Base-by-base conservation (phyloP, 2,888 invertebrate species). In the Oligia latruncula region DNA sequence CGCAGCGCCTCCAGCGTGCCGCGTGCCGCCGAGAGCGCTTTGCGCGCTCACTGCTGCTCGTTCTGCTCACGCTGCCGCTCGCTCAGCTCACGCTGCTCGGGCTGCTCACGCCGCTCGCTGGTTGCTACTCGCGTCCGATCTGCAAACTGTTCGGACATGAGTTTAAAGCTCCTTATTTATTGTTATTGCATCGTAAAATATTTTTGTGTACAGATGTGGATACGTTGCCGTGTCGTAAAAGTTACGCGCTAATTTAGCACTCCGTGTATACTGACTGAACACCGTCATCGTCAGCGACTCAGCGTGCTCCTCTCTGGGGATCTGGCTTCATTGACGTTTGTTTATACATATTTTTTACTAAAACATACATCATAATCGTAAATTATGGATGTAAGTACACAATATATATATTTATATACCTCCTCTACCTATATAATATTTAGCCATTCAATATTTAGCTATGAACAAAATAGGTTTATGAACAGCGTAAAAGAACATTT, bases 1-100 rank as follows among this genome's bases (percentile, higher is more conserved):
- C 98, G 97, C 97, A 98, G 97, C 95, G 98, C 98, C 98, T 98
- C 98, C 98, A 97, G 96, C 92, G 93, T 94, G 95, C 86, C 82
- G 84, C 86, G 82, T 84, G 88, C 89, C 90, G 88, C 86, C 87
- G 81, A 85, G 84, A 84, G 78, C 85, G 82, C 82, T 74, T 73
- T 83, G 74, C 83, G 78, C 75, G 75, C 68, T 74, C 75, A 68
- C 81, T 78, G 65, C 87, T 58, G 58, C 58, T 74, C 43, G 68
- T 68, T 52, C 81, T 62, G 72, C 72, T 52, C 75, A 46, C 75
- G 74, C 77, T 79, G 70, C 74, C 83, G 74, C 84, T 80, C 68
- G 77, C 60, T 78, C 73, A 64, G 67, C 79, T 71, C 49, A 20
- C 17, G 64, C 86, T 60, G 23, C n/a, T 62, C 29, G 58, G 77